Evolutionary conservation across 1,140 invertebrate species (phyloP), one percentile per base, ranked within the genome.

Genomic region (Drosophila cardini): DNA sequence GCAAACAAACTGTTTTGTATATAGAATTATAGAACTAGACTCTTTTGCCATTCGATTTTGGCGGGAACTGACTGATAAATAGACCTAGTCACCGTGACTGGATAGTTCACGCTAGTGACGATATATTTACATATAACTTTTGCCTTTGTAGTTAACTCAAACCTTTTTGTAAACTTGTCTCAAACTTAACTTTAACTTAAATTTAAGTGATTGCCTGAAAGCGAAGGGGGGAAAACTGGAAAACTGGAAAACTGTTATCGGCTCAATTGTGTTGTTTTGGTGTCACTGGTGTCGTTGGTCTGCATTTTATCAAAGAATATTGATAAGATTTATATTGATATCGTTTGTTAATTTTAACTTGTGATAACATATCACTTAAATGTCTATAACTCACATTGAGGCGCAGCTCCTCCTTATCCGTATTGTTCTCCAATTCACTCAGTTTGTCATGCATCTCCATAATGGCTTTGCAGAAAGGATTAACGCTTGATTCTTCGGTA

Each of bases 391-490:
- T 86, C 55, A 86, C 82, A 53, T 18, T 4, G n/a, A 7, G 8
- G 1, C 21, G 8, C 2, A 36, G 58, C 0, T 60, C 9, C 34
- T 72, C 48, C 11, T 50, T 5, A 11, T 16, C 3, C 6, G 21
- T 13, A 11, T 2, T 63, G 10, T 43, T 16, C 7, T 70, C 40
- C 16, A 65, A 42, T 11, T 34, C n/a, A 8, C 8, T 48, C 7
- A 58, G 4, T 18, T 53, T 53, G 0, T 58, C 40, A 4, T 57
- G 46, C 15, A 89, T 65, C 15, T 72, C 42, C 21, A 45, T 42
- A 2, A 91, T 72, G 6, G 67, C 77, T 3, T 13, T 16, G 16
- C 82, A 78, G 21, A 91, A 91, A 0, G 90, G 90, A 69, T 91
- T 91, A 0, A 18, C 30, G 0, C 40, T 65, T 0, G 48, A 48